Evolutionary conservation across 2,797 vertebrate species (phyloP), one percentile per base, ranked within the genome.

Genomic region (Anolis apletophallus): DNA sequence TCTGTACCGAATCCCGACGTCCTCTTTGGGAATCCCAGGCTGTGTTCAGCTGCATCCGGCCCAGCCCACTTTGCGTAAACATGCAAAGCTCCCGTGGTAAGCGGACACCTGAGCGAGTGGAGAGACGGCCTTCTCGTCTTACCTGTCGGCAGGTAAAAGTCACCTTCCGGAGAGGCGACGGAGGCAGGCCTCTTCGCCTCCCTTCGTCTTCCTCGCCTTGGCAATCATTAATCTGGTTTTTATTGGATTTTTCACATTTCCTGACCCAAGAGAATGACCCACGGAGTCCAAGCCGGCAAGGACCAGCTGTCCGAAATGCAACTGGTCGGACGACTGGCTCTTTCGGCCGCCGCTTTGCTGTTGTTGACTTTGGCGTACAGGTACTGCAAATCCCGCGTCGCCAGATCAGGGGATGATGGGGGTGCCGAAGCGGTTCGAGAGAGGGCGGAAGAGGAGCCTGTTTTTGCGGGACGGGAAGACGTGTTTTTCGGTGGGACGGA

Each of bases 251-350:
- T 92, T 90, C 2, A 29, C 94, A 90, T 97, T n/a, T 96, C 96
- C 92, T 55, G 75, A 54, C 80, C 46, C 77, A 83, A 82, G 87
- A 95, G 88, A 92, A 96, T 95, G 95, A 88, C 86, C 93, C 88
- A 89, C 86, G 14, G 64, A 23, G 82, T 59, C 68, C 85, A 52
- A 5, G 91, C 73, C 81, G 83, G 91, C 88, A 81, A 93, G 82
- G 95, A 92, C 11, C 95, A 97, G 90, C 96, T 96, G 80, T 96
- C 96, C 86, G 98, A 98, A 95, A 98, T 98, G 98, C 97, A 96
- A 95, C 97, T 98, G 87, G 93, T 97, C 0, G 93, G 97, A 90
- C 98, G 97, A 94, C 93, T 99, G 90, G 95, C 97, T 54, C 86
- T 99, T 81, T 98, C 98, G 0, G 96, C 97, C 0, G 95, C 96